Evolutionary conservation across 2,888 invertebrate species (phyloP), one percentile per base, ranked within the genome.

Genomic region (Heliconius hortense): DNA sequence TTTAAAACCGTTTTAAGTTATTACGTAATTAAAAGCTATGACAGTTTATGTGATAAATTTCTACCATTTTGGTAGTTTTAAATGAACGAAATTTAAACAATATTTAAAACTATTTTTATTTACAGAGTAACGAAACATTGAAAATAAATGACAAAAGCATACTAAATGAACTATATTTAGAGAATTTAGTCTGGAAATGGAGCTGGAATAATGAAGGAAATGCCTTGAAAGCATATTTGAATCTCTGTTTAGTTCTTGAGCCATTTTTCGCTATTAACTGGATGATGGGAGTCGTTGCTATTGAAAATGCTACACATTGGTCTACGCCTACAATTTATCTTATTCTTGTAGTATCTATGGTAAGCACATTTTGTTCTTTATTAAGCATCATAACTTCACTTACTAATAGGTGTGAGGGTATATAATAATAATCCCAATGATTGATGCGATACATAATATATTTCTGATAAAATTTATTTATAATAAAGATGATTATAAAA

Each of bases 231-330:
- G 90, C 93, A 72, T 95, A 96, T 80, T 86, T 96, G 76, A 95
- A 95, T 84, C 88, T 96, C 4, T 95, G 96, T 69, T 94, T 96
- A 64, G 94, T 96, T n/a, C 87, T 96, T 81, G 95, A 96, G 83
- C 96, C 96, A 24, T 95, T 96, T 79, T 96, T 96, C 83, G 95
- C 96, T 18, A 95, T 96, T 28, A 95, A 96, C 82, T 97, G 97
- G 97, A 96, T 96, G 81, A 95, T 96, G 88, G 96, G 96, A 1
- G 96, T 96, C 7, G 94, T 96, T 48, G 96, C 96, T 0, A 94
- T 96, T 62, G 96, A 96, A 85, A 96, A 96, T 84, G 95, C 95
- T 3, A 90, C 94, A 2, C 95, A 95, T 81, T 95, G 94, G 90
- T 92, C 94, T 7, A 95, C 95, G 77, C 95, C 95, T 0, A 91